These are phyloP conservation scores for Ictalurus furcatus DNA, from an alignment of 2,113 vertebrate species.

Conservation along the genomic window DNA sequence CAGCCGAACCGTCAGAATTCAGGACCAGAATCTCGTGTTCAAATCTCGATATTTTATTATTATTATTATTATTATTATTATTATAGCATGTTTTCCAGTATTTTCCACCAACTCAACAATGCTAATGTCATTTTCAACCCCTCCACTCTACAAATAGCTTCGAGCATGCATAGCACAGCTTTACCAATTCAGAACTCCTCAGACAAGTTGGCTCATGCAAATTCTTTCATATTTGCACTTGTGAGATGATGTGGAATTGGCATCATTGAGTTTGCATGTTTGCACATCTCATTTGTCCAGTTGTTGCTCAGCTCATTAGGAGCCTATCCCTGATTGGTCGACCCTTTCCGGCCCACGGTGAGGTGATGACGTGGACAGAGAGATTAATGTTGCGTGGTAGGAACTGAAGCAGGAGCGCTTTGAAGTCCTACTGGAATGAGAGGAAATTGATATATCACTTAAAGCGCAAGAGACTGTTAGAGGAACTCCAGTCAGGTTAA, in stretches of 20 bases:
- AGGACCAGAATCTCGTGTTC: neutral
- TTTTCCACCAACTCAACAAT: neutral
- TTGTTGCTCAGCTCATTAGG: conserved; percentile 35
- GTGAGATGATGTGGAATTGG: neutral
- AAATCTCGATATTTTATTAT: neutral
- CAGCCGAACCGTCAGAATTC: neutral
- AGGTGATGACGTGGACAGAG: conserved; percentile 72
- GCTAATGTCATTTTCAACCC: neutral
- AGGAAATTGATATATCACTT: conserved; percentile 94
- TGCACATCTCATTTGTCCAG: conserved; percentile 15
- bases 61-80: no score
- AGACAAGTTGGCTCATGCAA: neutral
- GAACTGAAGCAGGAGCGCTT: conserved; percentile 81
- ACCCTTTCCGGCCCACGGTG: conserved; percentile 54
- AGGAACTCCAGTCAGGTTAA: conserved; percentile 81
- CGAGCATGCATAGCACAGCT: neutral
- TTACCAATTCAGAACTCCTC: neutral
- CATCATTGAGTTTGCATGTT: conserved; percentile 19
- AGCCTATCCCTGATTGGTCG: conserved; percentile 58
- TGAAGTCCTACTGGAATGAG: conserved; percentile 89
- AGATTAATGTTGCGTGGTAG: conserved; percentile 90
- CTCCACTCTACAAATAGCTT: neutral
- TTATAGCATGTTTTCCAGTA: neutral
- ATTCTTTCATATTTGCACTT: neutral
- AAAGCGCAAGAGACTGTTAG: conserved; percentile 94